phyloP scores from a whole-genome alignment of 2,113 vertebrate genomes.

The Microtus montanus region DNA sequence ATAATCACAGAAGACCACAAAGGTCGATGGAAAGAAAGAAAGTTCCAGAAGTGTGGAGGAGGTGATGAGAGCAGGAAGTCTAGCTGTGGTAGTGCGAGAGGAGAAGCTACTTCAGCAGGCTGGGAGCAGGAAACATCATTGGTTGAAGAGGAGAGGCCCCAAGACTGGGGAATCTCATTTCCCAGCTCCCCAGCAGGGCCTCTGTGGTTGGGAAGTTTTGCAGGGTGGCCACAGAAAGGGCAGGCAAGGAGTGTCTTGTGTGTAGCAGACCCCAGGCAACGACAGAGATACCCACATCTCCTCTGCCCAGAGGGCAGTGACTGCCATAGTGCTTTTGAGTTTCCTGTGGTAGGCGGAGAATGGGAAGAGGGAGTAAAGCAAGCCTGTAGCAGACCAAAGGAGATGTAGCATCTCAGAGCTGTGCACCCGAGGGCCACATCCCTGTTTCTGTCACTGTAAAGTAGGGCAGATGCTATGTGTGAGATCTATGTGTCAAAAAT shows the following conservation, averaged over 20 bases:
- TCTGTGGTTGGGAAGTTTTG: neutral
- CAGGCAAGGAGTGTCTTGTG: neutral
- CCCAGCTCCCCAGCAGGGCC: neutral
- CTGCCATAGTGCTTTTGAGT: conserved; percentile 15
- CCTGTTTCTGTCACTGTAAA: neutral
- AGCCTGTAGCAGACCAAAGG: neutral
- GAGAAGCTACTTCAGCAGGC: conserved; percentile 3
- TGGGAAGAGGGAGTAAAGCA: neutral
- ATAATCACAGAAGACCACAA: conserved; percentile 82
- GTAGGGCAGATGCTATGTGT: neutral
- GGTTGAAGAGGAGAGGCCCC: neutral
- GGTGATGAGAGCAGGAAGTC: conserved; percentile 22
- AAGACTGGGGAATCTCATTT: neutral
- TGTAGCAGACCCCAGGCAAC: neutral
- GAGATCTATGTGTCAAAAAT: neutral
- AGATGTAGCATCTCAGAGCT: neutral
- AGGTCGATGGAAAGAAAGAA: conserved; percentile 50
- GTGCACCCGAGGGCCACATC: neutral
- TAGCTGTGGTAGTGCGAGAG: neutral
- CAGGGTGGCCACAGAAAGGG: neutral
- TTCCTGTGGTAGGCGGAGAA: neutral
- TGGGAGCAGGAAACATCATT: neutral
- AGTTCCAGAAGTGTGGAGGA: conserved; percentile 29
- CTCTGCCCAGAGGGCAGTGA: neutral
- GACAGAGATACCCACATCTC: conserved; percentile 11